Evolutionary conservation across 1,140 invertebrate species (phyloP), one percentile per base, ranked within the genome.

Genomic region (Diorhabda carinulata): DNA sequence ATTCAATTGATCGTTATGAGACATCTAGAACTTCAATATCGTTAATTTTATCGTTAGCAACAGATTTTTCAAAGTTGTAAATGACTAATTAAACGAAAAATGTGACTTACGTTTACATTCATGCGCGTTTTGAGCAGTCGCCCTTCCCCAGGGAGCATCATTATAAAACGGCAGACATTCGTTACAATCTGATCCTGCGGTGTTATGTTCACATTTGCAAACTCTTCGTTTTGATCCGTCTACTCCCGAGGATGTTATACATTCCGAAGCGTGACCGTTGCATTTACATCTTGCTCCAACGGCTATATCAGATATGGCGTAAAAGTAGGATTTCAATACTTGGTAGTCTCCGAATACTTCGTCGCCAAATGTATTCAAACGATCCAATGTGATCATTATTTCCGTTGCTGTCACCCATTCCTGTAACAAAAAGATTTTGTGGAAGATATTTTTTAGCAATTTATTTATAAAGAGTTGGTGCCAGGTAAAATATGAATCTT

Each of bases 391-490:
- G 65, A 99, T 97, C 25, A 88, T 87, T 40, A 99, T 90, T 62
- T 96, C 95, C 0, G 93, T 96, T 0, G 98, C 98, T 68, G 97
- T 97, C 2, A 99, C 97, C 95, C 96, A 99, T 84, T 98, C 94
- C 92, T 97, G 42, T 61, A 41, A 41, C 5, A 61, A 61, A 40
- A 61, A 52, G 2, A 25, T 25, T 25, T 25, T 25, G 25, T 25
- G 25, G 25, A 25, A 25, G 25, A 25, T 25, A 25, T 25, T 25
- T 25, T 25, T 25, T 25, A 25, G 25, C 25, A 25, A 25, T 25
- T 25, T 25, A 25, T 25, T 25, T 25, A 25, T 25, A 25, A 25
- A 25, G 25, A 25, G 25, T 25, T 25, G 25, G 25, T 25, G 25
- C 25, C 25, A 25, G 25, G 25, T 25, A 25, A 25, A 25, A 25